Evolutionary conservation across 2,888 invertebrate genomes (phyloP).

Genomic region (Polydrusus pterygomalis): DNA sequence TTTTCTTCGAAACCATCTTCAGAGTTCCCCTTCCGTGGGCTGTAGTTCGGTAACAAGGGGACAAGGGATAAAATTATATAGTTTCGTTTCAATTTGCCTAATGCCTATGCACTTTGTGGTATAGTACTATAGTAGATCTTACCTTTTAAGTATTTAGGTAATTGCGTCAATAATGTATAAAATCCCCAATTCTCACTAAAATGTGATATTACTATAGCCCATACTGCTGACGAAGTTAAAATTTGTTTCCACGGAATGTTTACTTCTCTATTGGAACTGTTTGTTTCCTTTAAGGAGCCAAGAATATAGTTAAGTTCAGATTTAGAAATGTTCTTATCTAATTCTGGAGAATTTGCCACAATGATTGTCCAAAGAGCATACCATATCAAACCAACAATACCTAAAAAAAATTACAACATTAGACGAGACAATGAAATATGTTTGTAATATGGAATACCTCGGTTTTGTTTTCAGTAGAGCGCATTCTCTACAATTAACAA

Average conservation of each 20-base stretch:
- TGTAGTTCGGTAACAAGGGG: too few relatives aligned
- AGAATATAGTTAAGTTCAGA: slow-evolving; percentile 85
- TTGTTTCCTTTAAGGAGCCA: slow-evolving; percentile 75
- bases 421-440: too few relatives aligned
- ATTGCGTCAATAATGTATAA: slow-evolving; percentile 87
- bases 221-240: slow-evolving; percentile 84
- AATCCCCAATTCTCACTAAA: slow-evolving; percentile 95
- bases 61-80: too few relatives aligned
- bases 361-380: slow-evolving; percentile 81
- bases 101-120: too few relatives aligned
- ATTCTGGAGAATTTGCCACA: slow-evolving; percentile 83
- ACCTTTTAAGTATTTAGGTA: slow-evolving; percentile 91
- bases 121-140: too few relatives aligned
- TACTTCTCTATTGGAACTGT: slow-evolving; percentile 71
- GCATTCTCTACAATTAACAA: too few relatives aligned
- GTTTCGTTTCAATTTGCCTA: too few relatives aligned
- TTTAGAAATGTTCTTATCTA: slow-evolving; percentile 82
- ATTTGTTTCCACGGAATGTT: slow-evolving; percentile 87
- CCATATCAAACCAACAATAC: slow-evolving; percentile 82
- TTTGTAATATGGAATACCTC: too few relatives aligned
- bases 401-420: slow-evolving; percentile 65
- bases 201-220: slow-evolving; percentile 89
- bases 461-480: too few relatives aligned
- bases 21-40: too few relatives aligned
- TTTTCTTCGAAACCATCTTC: too few relatives aligned